Percentiles rank a stretch among this genome's conserved stretches.
These are phyloP conservation scores for Entosphenus tridentatus DNA, from an alignment of 2,113 vertebrate species.

Conservation along the genomic window DNA sequence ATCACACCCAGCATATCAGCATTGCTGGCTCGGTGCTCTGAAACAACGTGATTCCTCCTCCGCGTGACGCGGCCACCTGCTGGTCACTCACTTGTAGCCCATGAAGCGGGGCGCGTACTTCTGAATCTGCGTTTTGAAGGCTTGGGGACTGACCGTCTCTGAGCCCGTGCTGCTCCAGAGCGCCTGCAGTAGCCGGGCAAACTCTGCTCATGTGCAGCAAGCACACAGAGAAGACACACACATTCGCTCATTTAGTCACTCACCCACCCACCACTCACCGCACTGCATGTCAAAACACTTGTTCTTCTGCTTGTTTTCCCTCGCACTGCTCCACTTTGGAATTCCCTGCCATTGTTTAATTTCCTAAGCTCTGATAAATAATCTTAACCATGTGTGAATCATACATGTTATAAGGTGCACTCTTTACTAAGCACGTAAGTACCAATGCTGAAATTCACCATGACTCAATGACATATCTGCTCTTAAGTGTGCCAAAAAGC, in stretches of 20 bases:
- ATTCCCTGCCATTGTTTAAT: not conserved
- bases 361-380: not conserved
- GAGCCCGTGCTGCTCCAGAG: conserved; percentile 59
- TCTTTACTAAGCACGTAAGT: no score
- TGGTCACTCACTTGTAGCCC: conserved; percentile 56
- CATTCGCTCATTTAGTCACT: not conserved
- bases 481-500: no score
- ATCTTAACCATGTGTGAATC: no score
- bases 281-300: not conserved
- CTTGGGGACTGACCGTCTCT: conserved; percentile 57
- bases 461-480: no score
- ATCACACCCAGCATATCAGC: no score
- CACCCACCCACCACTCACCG: not conserved
- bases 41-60: no score
- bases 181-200: conserved; percentile 61
- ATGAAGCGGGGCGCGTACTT: conserved; percentile 65
- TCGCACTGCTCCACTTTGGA: not conserved
- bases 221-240: not conserved
- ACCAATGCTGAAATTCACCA: no score
- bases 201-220: conserved; percentile 26
- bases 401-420: no score
- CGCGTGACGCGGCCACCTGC: fast-evolving
- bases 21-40: no score
- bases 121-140: conserved; percentile 83
- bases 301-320: not conserved